Percentiles rank a stretch among this genome's conserved stretches.
Conservation (phyloP, 2,113 vertebrate species). For the Cavia porcellus region DNA sequence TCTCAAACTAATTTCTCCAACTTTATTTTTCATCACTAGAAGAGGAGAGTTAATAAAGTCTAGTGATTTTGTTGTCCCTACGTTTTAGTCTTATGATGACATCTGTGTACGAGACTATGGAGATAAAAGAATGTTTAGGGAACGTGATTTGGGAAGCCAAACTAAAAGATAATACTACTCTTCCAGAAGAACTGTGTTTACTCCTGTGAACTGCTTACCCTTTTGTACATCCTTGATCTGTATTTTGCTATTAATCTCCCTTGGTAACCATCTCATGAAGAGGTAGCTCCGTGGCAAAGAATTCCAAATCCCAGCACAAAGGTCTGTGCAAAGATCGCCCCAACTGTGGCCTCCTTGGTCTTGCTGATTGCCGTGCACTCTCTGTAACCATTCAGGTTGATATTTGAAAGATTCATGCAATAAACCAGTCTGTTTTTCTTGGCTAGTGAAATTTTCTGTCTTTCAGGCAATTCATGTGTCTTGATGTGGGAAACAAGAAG, state of each 20-base stretch:
- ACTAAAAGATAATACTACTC: neutral
- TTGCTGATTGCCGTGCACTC: neutral
- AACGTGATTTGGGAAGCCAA: neutral
- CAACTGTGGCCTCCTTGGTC: neutral
- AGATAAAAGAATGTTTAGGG: neutral
- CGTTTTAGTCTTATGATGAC: neutral
- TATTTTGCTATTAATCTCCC: neutral
- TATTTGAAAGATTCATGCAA: rapidly evolving
- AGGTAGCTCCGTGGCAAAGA: neutral
- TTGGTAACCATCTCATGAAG: neutral
- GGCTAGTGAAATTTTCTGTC: neutral
- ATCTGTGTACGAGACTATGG: too few relatives aligned
- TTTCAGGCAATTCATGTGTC: neutral
- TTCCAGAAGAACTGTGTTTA: neutral
- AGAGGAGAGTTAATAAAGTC: neutral
- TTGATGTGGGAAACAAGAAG: slow-evolving; percentile 52
- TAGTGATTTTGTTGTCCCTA: neutral
- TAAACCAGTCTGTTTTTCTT: neutral
- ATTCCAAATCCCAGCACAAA: neutral
- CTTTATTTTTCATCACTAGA: neutral
- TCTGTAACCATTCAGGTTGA: neutral
- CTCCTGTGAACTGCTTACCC: neutral
- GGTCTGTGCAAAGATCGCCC: neutral
- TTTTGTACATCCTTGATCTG: neutral
- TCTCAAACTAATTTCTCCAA: neutral